These are phyloP conservation scores for Malurus elegans DNA, from an alignment of 2,113 vertebrate species.

Conservation along the genomic window DNA sequence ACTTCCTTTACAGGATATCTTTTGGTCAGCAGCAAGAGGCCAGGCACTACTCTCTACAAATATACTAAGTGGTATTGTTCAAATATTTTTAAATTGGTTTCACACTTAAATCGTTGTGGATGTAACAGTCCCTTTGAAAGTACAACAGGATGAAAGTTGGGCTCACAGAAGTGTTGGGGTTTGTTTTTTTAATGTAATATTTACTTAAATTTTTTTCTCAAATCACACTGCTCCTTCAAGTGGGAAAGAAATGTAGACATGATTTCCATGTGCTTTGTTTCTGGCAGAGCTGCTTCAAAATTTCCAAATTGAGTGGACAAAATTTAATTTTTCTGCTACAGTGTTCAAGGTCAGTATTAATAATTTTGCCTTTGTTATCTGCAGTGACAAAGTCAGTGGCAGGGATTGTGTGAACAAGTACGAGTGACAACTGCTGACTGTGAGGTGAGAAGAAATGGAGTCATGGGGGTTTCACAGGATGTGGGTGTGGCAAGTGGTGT, in stretches of 20 bases:
- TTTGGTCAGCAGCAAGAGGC: neutral
- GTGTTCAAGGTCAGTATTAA: neutral
- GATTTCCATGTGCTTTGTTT: neutral
- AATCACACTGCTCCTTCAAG: neutral
- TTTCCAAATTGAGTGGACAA: neutral
- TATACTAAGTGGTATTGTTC: neutral
- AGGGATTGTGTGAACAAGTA: neutral
- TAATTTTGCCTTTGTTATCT: neutral
- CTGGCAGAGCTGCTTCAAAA: neutral
- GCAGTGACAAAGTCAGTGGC: neutral
- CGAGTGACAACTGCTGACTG: neutral
- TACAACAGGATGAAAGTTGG: neutral
- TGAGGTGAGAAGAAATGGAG: neutral
- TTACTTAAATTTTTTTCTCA: neutral
- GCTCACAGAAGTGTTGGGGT: neutral
- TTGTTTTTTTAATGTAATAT: neutral
- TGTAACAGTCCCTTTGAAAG: neutral
- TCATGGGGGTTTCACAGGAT: neutral
- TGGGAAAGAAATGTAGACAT: neutral
- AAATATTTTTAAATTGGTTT: slow-evolving; percentile 11
- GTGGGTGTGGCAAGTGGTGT: neutral
- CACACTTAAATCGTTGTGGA: neutral
- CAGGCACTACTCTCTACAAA: slow-evolving; percentile 7
- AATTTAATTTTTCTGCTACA: neutral
- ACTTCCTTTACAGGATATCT: slow-evolving; percentile 32